A percentile compares a stretch with the other conserved stretches of the same genome.
Evolutionary conservation across 30 jellyfish, hydroid and myxozoan genomes (phyloP).

Genomic region (Sanderia malayensis): DNA sequence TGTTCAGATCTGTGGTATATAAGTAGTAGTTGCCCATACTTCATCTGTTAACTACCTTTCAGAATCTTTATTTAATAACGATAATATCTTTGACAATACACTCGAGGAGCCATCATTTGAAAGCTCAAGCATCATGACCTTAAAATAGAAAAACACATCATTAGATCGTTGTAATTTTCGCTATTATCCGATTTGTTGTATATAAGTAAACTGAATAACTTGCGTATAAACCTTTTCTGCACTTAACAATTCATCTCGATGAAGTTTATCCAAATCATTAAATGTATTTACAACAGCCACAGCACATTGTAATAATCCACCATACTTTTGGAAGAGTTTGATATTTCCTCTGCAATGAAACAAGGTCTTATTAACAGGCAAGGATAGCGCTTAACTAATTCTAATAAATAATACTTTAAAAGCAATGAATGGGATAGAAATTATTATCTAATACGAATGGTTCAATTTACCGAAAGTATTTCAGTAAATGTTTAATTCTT

Average conservation of each 20-base stretch:
- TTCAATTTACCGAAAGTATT: conserved; percentile 52
- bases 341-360: conserved; percentile 63
- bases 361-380: too few species aligned
- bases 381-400: too few species aligned
- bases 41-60: conserved; percentile 11
- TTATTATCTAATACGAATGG: background rate
- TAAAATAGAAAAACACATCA: background rate
- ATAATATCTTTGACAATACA: conserved; percentile 17
- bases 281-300: conserved; percentile 61
- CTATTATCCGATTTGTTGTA: too few species aligned
- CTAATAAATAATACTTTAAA: too few species aligned
- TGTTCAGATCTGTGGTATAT: background rate
- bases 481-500: conserved; percentile 28
- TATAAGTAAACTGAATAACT: too few species aligned
- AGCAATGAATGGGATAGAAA: too few species aligned
- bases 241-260: conserved; percentile 68
- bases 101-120: conserved; percentile 20
- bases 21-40: background rate
- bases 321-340: conserved; percentile 57
- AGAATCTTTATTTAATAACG: conserved; percentile 41
- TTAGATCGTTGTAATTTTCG: too few species aligned
- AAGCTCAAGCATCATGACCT: conserved; percentile 65
- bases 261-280: conserved; percentile 60
- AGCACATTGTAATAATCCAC: conserved; percentile 69
- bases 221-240: conserved; percentile 69